phyloP scores from a whole-genome alignment of 2,888 invertebrate genomes.

The Carcina quercana region DNA sequence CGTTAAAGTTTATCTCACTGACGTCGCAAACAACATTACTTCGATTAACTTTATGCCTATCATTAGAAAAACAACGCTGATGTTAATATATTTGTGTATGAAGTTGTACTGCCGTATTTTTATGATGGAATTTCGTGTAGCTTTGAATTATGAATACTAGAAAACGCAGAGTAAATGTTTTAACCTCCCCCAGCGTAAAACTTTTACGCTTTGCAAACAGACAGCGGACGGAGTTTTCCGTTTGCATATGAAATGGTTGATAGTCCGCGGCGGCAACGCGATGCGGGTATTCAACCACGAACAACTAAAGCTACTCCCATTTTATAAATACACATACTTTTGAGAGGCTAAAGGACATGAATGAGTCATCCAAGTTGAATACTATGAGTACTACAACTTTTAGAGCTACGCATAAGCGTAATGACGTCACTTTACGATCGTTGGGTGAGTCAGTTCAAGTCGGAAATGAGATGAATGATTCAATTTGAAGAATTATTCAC shows the following conservation, averaged over 20 bases:
- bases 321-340: slow-evolving; percentile 14
- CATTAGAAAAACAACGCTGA: too few relatives aligned
- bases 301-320: slow-evolving; percentile 25
- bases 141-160: slow-evolving; percentile 30
- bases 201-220: slow-evolving; percentile 42
- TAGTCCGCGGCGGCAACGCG: slow-evolving; percentile 31
- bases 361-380: slow-evolving; percentile 35
- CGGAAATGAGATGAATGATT: slow-evolving; percentile 34
- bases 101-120: too few relatives aligned
- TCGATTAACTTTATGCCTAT: too few relatives aligned
- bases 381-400: slow-evolving; percentile 24
- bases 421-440: slow-evolving; percentile 45
- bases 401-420: slow-evolving; percentile 31
- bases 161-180: too few relatives aligned
- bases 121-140: slow-evolving; percentile 21
- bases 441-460: slow-evolving; percentile 37
- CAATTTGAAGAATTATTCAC: slow-evolving; percentile 15
- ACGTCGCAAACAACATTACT: too few relatives aligned
- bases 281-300: too few relatives aligned
- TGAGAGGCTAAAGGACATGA: slow-evolving; percentile 31
- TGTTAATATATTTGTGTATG: too few relatives aligned
- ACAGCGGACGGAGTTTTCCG: slow-evolving; percentile 31
- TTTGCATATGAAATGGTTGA: slow-evolving; percentile 51
- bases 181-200: slow-evolving; percentile 32
- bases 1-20: slow-evolving; percentile 5